phyloP scores from a whole-genome alignment of 2,888 invertebrate species.

The Metellina segmentata region DNA sequence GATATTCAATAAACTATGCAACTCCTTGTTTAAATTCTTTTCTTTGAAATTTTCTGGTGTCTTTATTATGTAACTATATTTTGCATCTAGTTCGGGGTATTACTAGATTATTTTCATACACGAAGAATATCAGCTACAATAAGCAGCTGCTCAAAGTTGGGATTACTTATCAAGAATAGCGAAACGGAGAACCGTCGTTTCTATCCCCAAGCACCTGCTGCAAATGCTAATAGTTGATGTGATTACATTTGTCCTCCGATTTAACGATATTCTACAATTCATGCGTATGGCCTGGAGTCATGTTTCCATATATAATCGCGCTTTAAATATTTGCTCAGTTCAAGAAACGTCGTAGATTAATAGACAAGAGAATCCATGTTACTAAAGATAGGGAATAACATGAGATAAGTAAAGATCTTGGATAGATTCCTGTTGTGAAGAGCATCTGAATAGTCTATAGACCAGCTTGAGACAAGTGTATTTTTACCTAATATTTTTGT shows the following conservation, averaged over 20 bases:
- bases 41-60: not conserved
- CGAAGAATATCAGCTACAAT: constrained; percentile 13
- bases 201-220: constrained; percentile 37
- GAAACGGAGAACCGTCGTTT: constrained; percentile 27
- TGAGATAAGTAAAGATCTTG: not conserved
- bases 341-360: constrained; percentile 19
- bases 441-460: no score
- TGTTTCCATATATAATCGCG: constrained; percentile 26
- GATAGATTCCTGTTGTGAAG: not conserved
- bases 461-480: no score
- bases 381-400: not conserved
- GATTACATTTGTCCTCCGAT: constrained; percentile 20
- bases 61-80: constrained; percentile 18
- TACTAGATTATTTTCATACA: constrained; percentile 32
- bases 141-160: constrained; percentile 52
- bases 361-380: not conserved
- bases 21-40: no score
- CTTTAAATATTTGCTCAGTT: constrained; percentile 37
- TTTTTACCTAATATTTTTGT: no score
- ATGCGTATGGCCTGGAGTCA: constrained; percentile 4
- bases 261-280: constrained; percentile 13
- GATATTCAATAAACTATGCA: no score
- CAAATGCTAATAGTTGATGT: constrained; percentile 37
- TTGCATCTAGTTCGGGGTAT: not conserved
- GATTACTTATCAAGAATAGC: not conserved